Evolutionary conservation across 2,113 vertebrate genomes (phyloP), one percentile per base, ranked within the genome.

Genomic region (Neodontobutis hainanensis): DNA sequence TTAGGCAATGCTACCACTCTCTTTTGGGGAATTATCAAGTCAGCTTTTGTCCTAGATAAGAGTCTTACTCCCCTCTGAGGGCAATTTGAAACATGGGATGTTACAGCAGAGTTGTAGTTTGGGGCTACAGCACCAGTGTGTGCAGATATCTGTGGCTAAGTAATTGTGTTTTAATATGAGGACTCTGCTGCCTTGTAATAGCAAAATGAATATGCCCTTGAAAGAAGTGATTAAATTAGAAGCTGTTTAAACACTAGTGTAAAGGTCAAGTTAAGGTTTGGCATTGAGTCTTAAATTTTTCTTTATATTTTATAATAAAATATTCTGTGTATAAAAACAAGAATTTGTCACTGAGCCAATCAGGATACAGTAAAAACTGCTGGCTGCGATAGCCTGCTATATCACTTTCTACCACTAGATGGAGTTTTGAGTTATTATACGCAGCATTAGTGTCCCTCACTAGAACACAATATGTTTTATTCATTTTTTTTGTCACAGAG

Each of bases 1-100:
- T 83, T 71, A 73, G 73, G 78, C 73, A 68, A 70, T 49, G 78
- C 80, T 64, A 73, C 70, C 38, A 66, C 68, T 81, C 58, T 84
- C 83, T 85, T 85, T 79, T 82, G 78, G 80, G 75, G 82, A 86
- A 85, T 86, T 84, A 85, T 85, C 68, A 83, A 89, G 81, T 89
- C 82, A 80, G 82, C 64, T 79, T 90, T 81, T 87, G 85, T 87
- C 85, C 88, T 84, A 90, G 84, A 87, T 89, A 88, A 85, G 62
- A 86, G 75, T 56, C 75, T 44, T 72, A 74, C 61, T 86, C 78
- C 79, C 81, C 77, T 81, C 67, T 78, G 85, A 85, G 82, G 83
- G 79, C 68, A 85, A 88, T 90, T 83, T 84, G 77, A 87, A 71
- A 85, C 72, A 83, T 66, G 65, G 70, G 67, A 75, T 83, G 78